Conservation (phyloP, 2,888 invertebrate species). For the Agriopis leucophaearia region DNA sequence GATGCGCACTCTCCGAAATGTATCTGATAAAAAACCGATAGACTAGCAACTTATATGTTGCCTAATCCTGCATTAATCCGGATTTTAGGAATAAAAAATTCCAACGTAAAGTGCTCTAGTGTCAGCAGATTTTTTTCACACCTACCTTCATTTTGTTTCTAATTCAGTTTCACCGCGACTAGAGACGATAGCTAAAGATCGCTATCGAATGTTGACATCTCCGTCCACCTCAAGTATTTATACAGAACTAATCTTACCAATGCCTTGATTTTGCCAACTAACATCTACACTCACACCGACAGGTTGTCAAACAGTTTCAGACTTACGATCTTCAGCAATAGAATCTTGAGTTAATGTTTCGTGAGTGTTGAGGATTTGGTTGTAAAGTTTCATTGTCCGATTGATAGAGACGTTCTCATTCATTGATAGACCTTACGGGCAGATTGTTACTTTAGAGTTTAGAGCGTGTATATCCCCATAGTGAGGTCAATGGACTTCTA, state of each 20-base stretch:
- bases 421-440: constrained; percentile 7
- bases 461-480: background rate
- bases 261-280: constrained; percentile 3
- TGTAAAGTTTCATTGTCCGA: constrained; percentile 16
- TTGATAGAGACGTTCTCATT: constrained; percentile 27
- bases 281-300: background rate
- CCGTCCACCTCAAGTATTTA: constrained; percentile 36
- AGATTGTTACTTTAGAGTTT: too few relatives aligned
- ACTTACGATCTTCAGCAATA: background rate
- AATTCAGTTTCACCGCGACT: background rate
- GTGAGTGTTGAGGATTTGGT: background rate
- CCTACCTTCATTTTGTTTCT: background rate
- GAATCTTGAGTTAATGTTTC: background rate
- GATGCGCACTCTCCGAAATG: too few relatives aligned
- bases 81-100: too few relatives aligned
- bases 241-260: constrained; percentile 38
- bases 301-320: background rate
- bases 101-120: background rate
- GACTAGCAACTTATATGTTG: too few relatives aligned
- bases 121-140: background rate
- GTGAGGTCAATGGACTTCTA: constrained; percentile 11
- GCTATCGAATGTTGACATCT: constrained; percentile 38
- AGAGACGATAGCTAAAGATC: constrained; percentile 22
- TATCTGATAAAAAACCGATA: too few relatives aligned
- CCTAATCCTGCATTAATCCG: too few relatives aligned